These are phyloP conservation scores for Neotoma lepida DNA, from an alignment of 2,113 vertebrate genomes.

Conservation along the genomic window DNA sequence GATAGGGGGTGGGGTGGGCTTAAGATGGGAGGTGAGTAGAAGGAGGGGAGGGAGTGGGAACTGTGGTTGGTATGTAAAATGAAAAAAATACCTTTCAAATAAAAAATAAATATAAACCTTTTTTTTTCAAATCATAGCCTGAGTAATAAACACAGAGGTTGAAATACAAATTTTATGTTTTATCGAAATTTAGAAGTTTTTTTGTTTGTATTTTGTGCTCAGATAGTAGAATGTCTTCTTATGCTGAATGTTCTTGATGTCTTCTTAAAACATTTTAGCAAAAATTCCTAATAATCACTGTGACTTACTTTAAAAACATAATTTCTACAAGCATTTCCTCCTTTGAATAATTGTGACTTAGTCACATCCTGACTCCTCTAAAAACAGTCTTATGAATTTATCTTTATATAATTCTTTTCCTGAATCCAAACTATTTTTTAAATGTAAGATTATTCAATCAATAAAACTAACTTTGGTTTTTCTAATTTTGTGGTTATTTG, in stretches of 20 bases:
- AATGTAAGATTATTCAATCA: background rate
- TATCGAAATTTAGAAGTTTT: background rate
- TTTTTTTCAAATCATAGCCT: background rate
- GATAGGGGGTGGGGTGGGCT: no score
- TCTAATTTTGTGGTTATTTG: background rate
- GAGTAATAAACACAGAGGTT: background rate
- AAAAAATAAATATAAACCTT: no score
- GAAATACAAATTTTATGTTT: background rate
- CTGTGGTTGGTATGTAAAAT: no score
- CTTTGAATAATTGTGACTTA: background rate
- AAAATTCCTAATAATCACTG: background rate
- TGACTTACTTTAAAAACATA: conserved; percentile 1
- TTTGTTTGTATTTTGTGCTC: background rate
- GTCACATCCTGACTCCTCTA: background rate
- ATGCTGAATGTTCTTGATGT: background rate
- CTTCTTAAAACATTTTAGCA: conserved; percentile 11
- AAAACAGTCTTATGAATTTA: background rate
- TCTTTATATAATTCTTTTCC: background rate
- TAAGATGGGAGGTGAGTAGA: no score
- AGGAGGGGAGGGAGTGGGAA: no score
- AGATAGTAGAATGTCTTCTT: background rate
- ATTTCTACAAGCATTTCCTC: background rate
- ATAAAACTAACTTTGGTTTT: background rate
- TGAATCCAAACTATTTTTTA: background rate
- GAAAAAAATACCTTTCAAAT: no score